Base-by-base conservation (phyloP, 2,888 invertebrate genomes). In the Allygus modestus region DNA sequence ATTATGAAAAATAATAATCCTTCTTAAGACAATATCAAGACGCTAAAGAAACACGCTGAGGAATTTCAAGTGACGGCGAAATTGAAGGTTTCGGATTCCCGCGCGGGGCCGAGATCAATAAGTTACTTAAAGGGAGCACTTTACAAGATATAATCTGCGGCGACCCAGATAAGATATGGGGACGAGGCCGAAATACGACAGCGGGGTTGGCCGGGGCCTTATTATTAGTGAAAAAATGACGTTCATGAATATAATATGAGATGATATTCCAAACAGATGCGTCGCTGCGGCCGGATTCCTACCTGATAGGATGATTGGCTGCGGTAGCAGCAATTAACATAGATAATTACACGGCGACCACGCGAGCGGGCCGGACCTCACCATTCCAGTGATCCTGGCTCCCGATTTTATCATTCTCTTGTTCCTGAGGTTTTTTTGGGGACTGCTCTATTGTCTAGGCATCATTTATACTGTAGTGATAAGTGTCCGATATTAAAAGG, bases 271-370 rank as follows among this genome's bases (percentile, higher is more conserved):
- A 28, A 51, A 46, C 77, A 73, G 73, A 73, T 73, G 81, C 54
- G 81, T 20, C 20, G 81, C 41, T 23, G 43, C 54, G 51, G 41
- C 75, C 41, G 83, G 83, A 83, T 83, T 83, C 83, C 83, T 51
- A 37, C 51, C 41, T 83, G 83, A 83, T 75, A 41, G 75, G 75
- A 58, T 58, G 83, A 83, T 83, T 83, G 73, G 73, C 73, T 26
- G 20, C 58, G n/a, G 41, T 75, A 33, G 58, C 75, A 23, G 54
- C 75, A 75, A 83, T 83, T 83, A 83, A 83, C 83, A 75, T 83
- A 75, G 83, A 75, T 83, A 75, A 83, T 83, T 83, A 83, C 61
- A 75, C 28, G 17, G 37, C 37, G 26, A 37, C 71, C 83, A 73
- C 83, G 58, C 73, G 83, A 37, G 23, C 71, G 31, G 46, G 73